Evolutionary conservation across 2,888 invertebrate genomes (phyloP), one percentile per base, ranked within the genome.

Genomic region (Ashinkailepas kermadecensis): DNA sequence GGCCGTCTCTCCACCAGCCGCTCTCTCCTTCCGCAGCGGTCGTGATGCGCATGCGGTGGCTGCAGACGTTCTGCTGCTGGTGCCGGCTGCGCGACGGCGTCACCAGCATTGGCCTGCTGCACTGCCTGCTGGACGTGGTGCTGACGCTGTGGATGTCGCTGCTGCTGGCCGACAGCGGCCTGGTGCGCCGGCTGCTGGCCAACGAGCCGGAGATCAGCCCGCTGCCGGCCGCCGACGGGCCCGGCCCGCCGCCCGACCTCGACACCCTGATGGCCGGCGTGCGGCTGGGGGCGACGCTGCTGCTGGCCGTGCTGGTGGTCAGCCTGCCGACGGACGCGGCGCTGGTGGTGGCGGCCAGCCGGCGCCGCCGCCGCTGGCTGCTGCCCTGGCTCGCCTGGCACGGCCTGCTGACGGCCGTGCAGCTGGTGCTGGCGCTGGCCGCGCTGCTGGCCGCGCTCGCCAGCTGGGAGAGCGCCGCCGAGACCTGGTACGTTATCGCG

Each of bases 371-470:
- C 74, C 74, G 74, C 54, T 54, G 54, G 74, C 74, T 74, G 74
- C 74, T 74, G 74, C 74, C 74, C 74, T 74, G 74, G 74, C 74
- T 74, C 21, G 74, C 15, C 74, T 74, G 74, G 74, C 74, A 74
- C 21, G 74, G 74, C 74, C 54, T 56, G 54, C 56, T 74, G 74
- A 54, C 56, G 74, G 21, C 54, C 54, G 54, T 12, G 21, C 74
- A 74, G 74, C 74, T 74, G 74, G 21, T 74, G 74, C 74, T 74
- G 74, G 74, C 74, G 74, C 74, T 74, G 74, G 54, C 74, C 9
- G 74, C 54, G 54, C 54, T 74, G 74, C 74, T 74, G 21, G 74
- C 54, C 54, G 74, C 74, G 54, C 15, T 54, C 9, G 74, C 74
- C 74, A 74, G 74, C 54, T 23, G 11, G 39, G 54, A 74, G 74